These are phyloP conservation scores for Ips typographus DNA, from an alignment of 1,140 invertebrate species.

Conservation along the genomic window DNA sequence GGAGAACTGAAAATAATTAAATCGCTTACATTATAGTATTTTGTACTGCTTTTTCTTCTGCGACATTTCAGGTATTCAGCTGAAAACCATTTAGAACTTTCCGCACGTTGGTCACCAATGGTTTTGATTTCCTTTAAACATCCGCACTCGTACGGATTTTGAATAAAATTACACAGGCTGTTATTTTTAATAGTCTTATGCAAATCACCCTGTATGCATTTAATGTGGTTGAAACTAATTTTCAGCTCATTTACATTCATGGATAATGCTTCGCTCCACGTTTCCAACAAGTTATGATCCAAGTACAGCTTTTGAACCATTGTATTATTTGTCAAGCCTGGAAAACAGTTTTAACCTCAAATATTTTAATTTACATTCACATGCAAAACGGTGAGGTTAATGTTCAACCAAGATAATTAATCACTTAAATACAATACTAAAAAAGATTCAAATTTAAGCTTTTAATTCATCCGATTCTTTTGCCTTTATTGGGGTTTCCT, in stretches of 20 bases:
- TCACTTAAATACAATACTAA: too few relatives aligned
- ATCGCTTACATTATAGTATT: too few relatives aligned
- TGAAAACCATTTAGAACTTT: slow-evolving; percentile 19
- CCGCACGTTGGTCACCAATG: slow-evolving; percentile 6
- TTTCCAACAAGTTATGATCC: slow-evolving; percentile 24
- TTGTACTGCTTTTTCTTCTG: too few relatives aligned
- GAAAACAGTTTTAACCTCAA: not conserved
- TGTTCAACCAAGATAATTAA: too few relatives aligned
- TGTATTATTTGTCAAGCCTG: slow-evolving; percentile 8
- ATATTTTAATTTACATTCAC: too few relatives aligned
- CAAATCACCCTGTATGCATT: slow-evolving; percentile 21
- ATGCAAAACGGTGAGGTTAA: too few relatives aligned
- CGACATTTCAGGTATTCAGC: slow-evolving; percentile 14
- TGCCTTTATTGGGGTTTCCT: too few relatives aligned
- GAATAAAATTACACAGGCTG: slow-evolving; percentile 17
- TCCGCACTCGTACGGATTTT: slow-evolving; percentile 24
- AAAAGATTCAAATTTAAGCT: too few relatives aligned
- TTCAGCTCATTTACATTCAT: slow-evolving; percentile 28
- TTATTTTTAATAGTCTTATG: slow-evolving; percentile 25
- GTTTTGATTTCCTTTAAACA: slow-evolving; percentile 28
- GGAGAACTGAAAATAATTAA: too few relatives aligned
- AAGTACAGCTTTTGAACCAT: slow-evolving; percentile 21
- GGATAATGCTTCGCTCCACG: slow-evolving; percentile 19
- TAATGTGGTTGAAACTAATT: slow-evolving; percentile 23
- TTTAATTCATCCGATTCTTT: too few relatives aligned